These are phyloP conservation scores for Holothuria scabra DNA, from an alignment of 53 echinoderm and acorn worm genomes.

Conservation along the genomic window DNA sequence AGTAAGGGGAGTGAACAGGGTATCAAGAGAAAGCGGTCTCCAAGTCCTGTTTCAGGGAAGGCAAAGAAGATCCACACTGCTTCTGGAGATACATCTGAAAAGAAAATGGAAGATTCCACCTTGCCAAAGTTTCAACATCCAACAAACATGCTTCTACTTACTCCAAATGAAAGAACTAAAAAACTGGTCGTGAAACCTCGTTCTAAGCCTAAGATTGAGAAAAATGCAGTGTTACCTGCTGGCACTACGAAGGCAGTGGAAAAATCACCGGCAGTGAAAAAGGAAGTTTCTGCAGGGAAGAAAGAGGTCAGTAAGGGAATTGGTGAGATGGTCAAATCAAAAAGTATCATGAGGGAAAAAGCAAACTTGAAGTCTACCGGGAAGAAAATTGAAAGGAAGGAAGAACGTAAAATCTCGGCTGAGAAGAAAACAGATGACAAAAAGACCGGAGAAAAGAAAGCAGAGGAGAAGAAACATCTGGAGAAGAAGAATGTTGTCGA, in stretches of 20 bases:
- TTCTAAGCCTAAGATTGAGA: slow-evolving; percentile 37
- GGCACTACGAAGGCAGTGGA: slow-evolving; percentile 47
- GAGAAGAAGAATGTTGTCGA: slow-evolving; percentile 58
- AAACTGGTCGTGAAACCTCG: slow-evolving; percentile 58
- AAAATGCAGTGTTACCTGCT: not conserved
- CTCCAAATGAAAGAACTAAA: slow-evolving; percentile 56
- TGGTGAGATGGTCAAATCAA: slow-evolving; percentile 7
- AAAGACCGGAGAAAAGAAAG: slow-evolving; percentile 53
- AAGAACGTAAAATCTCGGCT: slow-evolving; percentile 44
- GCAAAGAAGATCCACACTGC: slow-evolving; percentile 41
- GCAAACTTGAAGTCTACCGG: not conserved
- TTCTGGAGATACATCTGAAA: slow-evolving; percentile 1
- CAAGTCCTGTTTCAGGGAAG: slow-evolving; percentile 64
- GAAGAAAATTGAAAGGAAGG: slow-evolving; percentile 44
- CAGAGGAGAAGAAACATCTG: slow-evolving; percentile 44
- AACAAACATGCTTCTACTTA: slow-evolving; percentile 66
- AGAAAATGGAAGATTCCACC: slow-evolving; percentile 32
- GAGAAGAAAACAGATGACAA: slow-evolving; percentile 55
- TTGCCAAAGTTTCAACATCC: slow-evolving; percentile 63
- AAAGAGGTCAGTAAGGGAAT: slow-evolving; percentile 13
- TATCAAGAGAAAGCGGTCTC: slow-evolving; percentile 80
- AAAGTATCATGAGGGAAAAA: slow-evolving; percentile 25
- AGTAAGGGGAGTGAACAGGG: slow-evolving; percentile 19
- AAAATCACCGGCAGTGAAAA: slow-evolving; percentile 68
- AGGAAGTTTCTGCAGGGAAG: slow-evolving; percentile 18